A percentile compares a stretch with the other conserved stretches of the same genome.
These are phyloP conservation scores for Etheostoma cragini DNA, from an alignment of 2,113 vertebrate genomes.

Conservation along the genomic window DNA sequence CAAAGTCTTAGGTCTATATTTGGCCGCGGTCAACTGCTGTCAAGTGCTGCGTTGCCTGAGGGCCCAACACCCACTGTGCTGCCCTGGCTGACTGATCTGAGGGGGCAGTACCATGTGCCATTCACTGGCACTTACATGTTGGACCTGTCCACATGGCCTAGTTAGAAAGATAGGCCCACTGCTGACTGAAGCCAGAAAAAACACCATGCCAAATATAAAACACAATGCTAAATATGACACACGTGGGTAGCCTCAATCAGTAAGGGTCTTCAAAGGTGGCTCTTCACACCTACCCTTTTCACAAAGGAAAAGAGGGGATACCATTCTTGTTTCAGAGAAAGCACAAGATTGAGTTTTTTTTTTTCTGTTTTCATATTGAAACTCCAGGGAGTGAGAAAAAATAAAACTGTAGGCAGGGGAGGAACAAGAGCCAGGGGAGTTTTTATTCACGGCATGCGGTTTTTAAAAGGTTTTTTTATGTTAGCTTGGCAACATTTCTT, in stretches of 20 bases:
- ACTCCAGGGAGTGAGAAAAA: constrained; percentile 44
- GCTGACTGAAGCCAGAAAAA: constrained; percentile 34
- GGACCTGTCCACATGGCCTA: constrained; percentile 70
- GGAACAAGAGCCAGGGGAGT: constrained; percentile 37
- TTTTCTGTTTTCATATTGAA: constrained; percentile 49
- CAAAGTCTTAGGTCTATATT: constrained; percentile 66
- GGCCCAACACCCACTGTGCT: constrained; percentile 61
- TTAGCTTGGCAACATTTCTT: constrained; percentile 41
- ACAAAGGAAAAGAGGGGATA: constrained; percentile 28
- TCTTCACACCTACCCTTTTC: constrained; percentile 43
- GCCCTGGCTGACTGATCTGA: constrained; percentile 70
- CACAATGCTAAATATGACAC: constrained; percentile 39
- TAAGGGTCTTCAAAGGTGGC: constrained; percentile 39
- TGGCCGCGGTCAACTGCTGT: constrained; percentile 74
- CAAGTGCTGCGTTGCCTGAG: constrained; percentile 66
- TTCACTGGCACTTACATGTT: constrained; percentile 61
- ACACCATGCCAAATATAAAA: constrained; percentile 45
- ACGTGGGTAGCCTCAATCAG: constrained; percentile 47
- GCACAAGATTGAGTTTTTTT: constrained; percentile 45
- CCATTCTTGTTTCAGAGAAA: constrained; percentile 56
- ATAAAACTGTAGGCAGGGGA: constrained; percentile 43
- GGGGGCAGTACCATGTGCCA: constrained; percentile 68
- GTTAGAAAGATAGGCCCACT: constrained; percentile 52
- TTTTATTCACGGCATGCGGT: constrained; percentile 54
- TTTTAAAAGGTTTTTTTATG: constrained; percentile 50